phyloP scores from a whole-genome alignment of 2,888 invertebrate species.

The Cactoblastis cactorum region DNA sequence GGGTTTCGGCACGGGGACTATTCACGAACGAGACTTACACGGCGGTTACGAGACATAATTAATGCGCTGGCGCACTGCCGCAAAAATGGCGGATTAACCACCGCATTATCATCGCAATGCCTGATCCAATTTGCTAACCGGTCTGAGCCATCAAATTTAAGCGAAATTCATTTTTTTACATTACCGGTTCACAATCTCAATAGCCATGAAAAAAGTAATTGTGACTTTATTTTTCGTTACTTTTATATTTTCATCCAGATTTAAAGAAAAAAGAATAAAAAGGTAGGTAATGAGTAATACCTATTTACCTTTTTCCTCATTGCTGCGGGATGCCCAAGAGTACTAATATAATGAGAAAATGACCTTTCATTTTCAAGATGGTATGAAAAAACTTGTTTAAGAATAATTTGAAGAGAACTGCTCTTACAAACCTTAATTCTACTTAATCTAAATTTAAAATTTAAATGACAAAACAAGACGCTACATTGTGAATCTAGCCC shows the following conservation, averaged over 20 bases:
- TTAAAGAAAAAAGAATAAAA: background rate
- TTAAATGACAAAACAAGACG: conserved; percentile 16
- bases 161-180: background rate
- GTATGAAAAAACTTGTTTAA: conserved; percentile 5
- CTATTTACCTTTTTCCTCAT: background rate
- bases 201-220: background rate
- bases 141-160: background rate
- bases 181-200: background rate
- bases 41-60: conserved; percentile 27
- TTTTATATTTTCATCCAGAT: background rate
- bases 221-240: background rate
- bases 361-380: conserved; percentile 12
- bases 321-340: background rate
- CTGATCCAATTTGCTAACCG: background rate
- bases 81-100: conserved; percentile 33
- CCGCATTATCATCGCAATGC: conserved; percentile 19
- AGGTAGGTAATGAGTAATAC: background rate
- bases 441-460: conserved; percentile 16
- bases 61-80: conserved; percentile 35
- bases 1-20: too few species aligned
- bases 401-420: conserved; percentile 9
- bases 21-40: conserved; percentile 7
- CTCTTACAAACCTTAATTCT: conserved; percentile 15
- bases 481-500: conserved; percentile 21
- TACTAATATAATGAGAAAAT: conserved; percentile 9